Conservation (phyloP, 2,113 vertebrate genomes). For the Morone chrysops region DNA sequence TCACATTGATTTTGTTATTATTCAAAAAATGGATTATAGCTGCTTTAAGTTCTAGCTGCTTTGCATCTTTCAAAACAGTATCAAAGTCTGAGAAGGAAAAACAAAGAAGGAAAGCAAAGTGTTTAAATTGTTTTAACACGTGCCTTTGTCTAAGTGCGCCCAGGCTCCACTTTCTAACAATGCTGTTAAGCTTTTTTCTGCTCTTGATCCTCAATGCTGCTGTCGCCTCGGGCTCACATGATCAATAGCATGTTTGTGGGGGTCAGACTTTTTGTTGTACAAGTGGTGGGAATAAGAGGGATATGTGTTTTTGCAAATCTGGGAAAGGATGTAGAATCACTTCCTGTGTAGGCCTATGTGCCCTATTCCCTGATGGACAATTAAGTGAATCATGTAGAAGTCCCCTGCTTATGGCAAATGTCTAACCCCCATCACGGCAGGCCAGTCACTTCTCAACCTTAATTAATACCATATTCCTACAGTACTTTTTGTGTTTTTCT, state of each 20-base stretch:
- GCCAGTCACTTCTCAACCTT: conserved; percentile 34
- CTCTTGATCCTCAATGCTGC: conserved; percentile 8
- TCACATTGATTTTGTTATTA: no score
- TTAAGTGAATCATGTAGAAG: conserved; percentile 74
- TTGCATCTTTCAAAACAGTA: not conserved
- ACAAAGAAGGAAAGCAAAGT: not conserved
- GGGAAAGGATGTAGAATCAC: conserved; percentile 75
- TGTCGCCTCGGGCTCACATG: conserved; percentile 35
- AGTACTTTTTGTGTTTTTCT: conserved; percentile 15
- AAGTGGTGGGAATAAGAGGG: conserved; percentile 55
- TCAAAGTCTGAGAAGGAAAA: not conserved
- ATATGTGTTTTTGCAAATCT: conserved; percentile 47
- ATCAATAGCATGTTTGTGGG: conserved; percentile 34
- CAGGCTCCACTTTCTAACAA: not conserved
- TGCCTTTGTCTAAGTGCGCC: not conserved
- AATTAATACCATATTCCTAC: conserved; percentile 63
- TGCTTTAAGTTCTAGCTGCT: not conserved
- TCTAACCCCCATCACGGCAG: conserved; percentile 39
- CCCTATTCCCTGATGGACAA: conserved; percentile 60
- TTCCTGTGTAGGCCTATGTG: conserved; percentile 60
- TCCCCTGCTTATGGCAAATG: conserved; percentile 50
- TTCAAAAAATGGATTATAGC: no score
- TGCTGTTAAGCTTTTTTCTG: not conserved
- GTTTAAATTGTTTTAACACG: not conserved
- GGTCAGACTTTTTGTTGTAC: conserved; percentile 14